Evolutionary conservation across 2,888 invertebrate genomes (phyloP), one percentile per base, ranked within the genome.

Genomic region (Drosophila macrospina): DNA sequence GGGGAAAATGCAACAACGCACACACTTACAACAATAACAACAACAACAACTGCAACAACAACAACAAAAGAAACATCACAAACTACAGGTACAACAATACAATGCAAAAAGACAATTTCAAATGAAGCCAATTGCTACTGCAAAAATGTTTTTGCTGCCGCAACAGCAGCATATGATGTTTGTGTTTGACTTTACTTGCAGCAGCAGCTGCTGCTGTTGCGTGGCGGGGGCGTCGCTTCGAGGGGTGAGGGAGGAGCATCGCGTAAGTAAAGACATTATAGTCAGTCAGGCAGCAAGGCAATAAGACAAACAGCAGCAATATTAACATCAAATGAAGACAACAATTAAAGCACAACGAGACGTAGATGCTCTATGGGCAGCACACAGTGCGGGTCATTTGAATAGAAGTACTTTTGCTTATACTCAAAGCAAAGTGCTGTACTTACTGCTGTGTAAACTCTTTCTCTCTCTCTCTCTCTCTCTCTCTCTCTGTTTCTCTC

Each of bases 71-170:
- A 24, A 48, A 68, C 41, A 47, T 37, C 39, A 48, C 47, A 55
- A 42, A n/a, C 36, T 28, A 34, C 37, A 37, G 26, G n/a, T 44
- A 39, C 41, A 62, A 52, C 65, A 61, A 65, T 48, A 34, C 64
- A 74, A 75, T 71, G 73, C 76, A 34, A n/a, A 52, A 75, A 75
- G 74, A 87, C 78, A 83, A 86, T 80, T 72, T 76, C 67, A 83
- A 85, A 87, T 80, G 68, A 78, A 85, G 82, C 70, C 80, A 85
- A 85, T 86, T 84, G 86, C 86, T 81, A 84, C 83, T 84, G 79
- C 71, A 81, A 74, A 83, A 83, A 83, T 86, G 80, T 74, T 76
- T 55, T 60, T 59, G 67, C 61, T 57, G 74, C 74, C 36, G 57
- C 69, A 64, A 55, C 63, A 56, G 36, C 68, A 78, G 52, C 75